A percentile compares a stretch with the other conserved stretches of the same genome.
Conservation (phyloP, 92 coral and sea anemone genomes). For the Siderastrea radians region DNA sequence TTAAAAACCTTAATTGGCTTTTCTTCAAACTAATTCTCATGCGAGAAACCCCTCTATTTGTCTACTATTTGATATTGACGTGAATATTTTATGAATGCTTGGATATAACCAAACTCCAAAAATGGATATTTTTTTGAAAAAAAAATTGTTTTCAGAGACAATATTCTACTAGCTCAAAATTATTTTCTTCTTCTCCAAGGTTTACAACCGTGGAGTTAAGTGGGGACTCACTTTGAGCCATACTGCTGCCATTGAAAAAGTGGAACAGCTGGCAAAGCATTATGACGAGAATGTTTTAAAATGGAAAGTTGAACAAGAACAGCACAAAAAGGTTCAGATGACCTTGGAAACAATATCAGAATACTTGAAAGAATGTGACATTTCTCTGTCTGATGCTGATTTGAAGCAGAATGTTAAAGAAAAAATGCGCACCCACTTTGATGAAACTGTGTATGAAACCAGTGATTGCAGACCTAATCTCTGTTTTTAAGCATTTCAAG, state of each 20-base stretch:
- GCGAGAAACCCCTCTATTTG: not conserved
- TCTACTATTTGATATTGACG: not conserved
- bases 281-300: not conserved
- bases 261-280: not conserved
- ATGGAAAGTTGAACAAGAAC: not conserved
- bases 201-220: not conserved
- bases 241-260: not conserved
- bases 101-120: too few species aligned
- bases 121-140: too few species aligned
- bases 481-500: conserved; percentile 46
- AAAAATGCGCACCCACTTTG: not conserved
- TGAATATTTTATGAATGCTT: too few species aligned
- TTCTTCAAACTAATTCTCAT: not conserved
- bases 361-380: not conserved
- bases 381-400: not conserved
- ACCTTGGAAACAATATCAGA: not conserved
- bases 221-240: not conserved
- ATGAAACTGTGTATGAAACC: conserved; percentile 10
- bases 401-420: not conserved
- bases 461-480: conserved; percentile 30
- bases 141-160: not conserved
- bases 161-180: not conserved
- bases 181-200: not conserved
- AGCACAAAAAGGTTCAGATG: not conserved
- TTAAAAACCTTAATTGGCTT: not conserved